These are phyloP conservation scores for Danio aesculapii DNA, from an alignment of 2,797 vertebrate genomes.

Conservation along the genomic window DNA sequence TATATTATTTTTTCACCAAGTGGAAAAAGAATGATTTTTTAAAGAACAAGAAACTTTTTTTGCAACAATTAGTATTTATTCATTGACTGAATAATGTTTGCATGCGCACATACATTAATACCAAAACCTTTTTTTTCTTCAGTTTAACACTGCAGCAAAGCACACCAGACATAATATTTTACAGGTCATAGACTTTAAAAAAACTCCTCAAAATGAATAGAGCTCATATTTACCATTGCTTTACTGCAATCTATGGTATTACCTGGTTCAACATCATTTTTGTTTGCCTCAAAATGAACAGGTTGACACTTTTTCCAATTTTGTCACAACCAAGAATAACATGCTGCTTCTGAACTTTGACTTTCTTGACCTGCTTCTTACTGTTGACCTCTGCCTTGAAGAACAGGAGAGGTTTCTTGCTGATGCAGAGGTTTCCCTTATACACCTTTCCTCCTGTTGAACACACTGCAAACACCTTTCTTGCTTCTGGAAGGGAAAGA, in stretches of 20 bases:
- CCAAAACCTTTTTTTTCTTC: too few relatives aligned
- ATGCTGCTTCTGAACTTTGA: not conserved
- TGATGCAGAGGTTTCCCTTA: slow-evolving; percentile 25
- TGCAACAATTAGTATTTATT: too few relatives aligned
- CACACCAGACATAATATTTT: too few relatives aligned
- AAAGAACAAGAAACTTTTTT: too few relatives aligned
- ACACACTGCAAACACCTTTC: slow-evolving; percentile 1
- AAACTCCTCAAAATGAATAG: not conserved
- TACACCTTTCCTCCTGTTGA: slow-evolving; percentile 31
- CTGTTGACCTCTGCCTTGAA: not conserved
- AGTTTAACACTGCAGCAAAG: too few relatives aligned
- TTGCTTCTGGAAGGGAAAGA: not conserved
- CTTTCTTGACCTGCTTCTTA: not conserved
- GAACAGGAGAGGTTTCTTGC: slow-evolving; percentile 19
- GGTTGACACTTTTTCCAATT: slow-evolving; percentile 11
- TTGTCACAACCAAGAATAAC: slow-evolving; percentile 42
- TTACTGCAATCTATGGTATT: not conserved
- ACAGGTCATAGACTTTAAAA: too few relatives aligned
- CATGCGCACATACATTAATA: too few relatives aligned
- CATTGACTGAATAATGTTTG: too few relatives aligned
- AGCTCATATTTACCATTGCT: not conserved
- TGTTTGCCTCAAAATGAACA: slow-evolving; percentile 45
- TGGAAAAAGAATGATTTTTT: too few relatives aligned
- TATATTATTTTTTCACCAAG: too few relatives aligned
- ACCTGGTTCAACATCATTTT: not conserved